phyloP scores from a whole-genome alignment of 2,797 vertebrate genomes.

The Bradypodion ventrale region DNA sequence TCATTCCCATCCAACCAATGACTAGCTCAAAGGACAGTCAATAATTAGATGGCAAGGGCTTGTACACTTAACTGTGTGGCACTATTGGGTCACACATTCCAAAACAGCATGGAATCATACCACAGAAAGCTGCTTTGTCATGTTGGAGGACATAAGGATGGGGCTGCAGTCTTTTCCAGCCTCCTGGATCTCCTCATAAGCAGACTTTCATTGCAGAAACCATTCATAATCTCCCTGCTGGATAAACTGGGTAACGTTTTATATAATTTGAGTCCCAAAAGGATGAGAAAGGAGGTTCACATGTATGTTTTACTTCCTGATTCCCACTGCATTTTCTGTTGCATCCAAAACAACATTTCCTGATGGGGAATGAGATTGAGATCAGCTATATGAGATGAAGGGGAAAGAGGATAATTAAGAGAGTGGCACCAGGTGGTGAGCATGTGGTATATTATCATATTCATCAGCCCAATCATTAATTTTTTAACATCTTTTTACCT shows the following conservation, averaged over 20 bases:
- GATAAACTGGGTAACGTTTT: background rate
- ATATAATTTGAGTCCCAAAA: background rate
- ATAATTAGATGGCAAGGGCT: background rate
- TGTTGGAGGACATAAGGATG: background rate
- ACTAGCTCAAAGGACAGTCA: background rate
- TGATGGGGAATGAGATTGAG: background rate
- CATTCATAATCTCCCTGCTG: background rate
- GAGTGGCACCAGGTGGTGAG: background rate
- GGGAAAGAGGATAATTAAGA: conserved; percentile 23
- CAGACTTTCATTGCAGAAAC: background rate
- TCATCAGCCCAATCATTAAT: conserved; percentile 4
- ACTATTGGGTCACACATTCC: background rate
- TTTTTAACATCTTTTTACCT: background rate
- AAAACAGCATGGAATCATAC: background rate
- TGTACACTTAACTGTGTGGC: background rate
- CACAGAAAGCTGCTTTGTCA: background rate
- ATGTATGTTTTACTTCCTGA: too few species aligned
- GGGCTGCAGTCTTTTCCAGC: background rate
- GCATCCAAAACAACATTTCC: background rate
- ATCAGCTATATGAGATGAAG: background rate
- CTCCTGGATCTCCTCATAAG: background rate
- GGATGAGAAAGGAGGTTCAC: background rate
- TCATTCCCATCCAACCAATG: background rate
- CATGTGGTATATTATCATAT: background rate
- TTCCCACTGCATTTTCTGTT: background rate